Evolutionary conservation across 2,113 vertebrate species (phyloP), one percentile per base, ranked within the genome.

Genomic region (Semicossyphus pulcher): DNA sequence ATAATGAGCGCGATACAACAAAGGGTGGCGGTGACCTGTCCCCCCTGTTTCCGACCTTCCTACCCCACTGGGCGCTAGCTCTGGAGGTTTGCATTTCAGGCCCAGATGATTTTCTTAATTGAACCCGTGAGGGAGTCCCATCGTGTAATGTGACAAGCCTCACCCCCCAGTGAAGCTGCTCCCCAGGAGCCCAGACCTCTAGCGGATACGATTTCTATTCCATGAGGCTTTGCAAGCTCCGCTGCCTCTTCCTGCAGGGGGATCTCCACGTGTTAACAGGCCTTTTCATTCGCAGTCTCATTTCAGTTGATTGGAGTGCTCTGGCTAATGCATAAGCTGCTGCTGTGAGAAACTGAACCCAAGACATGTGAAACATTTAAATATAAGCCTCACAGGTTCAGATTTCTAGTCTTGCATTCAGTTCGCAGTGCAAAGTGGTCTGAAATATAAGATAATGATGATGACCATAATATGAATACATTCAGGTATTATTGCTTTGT

Each of bases 291-390:
- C 51, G 67, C 44, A 8, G 45, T 77, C 78, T 80, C 80, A 62
- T 88, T 83, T 92, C 64, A 78, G 36, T 87, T 92, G 86, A 93
- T 89, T 88, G 84, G 76, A 84, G 72, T 76, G 61, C 79, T 85
- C 51, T 66, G 39, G 58, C 39, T 79, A 67, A 69, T 78, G 78
- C 16, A 14, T 21, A 20, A 37, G 23, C 48, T 20, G 31, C 42
- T 37, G 53, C 60, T 51, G 18, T 29, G 48, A 42, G 80, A 86
- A 69, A 70, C 4, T 59, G 56, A 83, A 76, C 75, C 75, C n/a
- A n/a, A 66, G 73, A 62, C 66, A 68, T 65, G 52, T 84, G 61
- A 89, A 85, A 71, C 61, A 52, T 28, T 64, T 61, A 4, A 32
- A 20, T 39, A 64, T 52, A 16, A 44, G 20, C 18, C 28, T 12